phyloP scores from a whole-genome alignment of 2,888 invertebrate genomes.

The Timema podura region DNA sequence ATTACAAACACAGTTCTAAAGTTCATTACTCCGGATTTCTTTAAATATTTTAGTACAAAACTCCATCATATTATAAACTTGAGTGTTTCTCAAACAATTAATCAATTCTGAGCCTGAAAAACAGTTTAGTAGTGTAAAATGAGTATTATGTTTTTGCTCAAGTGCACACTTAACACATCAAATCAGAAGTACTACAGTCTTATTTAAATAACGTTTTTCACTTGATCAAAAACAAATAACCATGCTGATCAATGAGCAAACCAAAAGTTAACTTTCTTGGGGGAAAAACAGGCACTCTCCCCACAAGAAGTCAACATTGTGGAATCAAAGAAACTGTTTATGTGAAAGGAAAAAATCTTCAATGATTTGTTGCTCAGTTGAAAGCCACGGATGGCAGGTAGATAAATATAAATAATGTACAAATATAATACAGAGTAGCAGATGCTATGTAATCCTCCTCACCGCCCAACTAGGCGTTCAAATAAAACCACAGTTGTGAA shows the following conservation, averaged over 20 bases:
- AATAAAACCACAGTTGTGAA: conserved; percentile 12
- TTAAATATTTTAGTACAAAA: conserved; percentile 19
- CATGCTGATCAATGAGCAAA: conserved; percentile 23
- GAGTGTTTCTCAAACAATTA: conserved; percentile 18
- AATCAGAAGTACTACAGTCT: conserved; percentile 29
- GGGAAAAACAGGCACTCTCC: conserved; percentile 14
- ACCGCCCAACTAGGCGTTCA: conserved; percentile 31
- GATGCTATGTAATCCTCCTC: conserved; percentile 27
- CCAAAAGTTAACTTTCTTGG: conserved; percentile 17
- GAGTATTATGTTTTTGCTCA: too few species aligned
- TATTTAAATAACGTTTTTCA: conserved; percentile 27
- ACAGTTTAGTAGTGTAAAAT: too few species aligned
- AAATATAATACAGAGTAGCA: conserved; percentile 30
- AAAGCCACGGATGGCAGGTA: conserved; percentile 29
- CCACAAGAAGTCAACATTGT: conserved; percentile 1
- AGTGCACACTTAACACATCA: conserved; percentile 24
- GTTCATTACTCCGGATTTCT: too few species aligned
- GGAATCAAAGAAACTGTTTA: conserved; percentile 4
- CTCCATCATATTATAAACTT: conserved; percentile 21
- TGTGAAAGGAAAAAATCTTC: conserved; percentile 19
- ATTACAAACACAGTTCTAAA: too few species aligned
- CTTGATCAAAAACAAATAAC: conserved; percentile 29
- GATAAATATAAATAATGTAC: conserved; percentile 33
- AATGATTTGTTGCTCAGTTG: conserved; percentile 24
- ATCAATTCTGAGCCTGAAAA: too few species aligned